Conservation (phyloP, 2,797 vertebrate species). For the Xerus rutilus region DNA sequence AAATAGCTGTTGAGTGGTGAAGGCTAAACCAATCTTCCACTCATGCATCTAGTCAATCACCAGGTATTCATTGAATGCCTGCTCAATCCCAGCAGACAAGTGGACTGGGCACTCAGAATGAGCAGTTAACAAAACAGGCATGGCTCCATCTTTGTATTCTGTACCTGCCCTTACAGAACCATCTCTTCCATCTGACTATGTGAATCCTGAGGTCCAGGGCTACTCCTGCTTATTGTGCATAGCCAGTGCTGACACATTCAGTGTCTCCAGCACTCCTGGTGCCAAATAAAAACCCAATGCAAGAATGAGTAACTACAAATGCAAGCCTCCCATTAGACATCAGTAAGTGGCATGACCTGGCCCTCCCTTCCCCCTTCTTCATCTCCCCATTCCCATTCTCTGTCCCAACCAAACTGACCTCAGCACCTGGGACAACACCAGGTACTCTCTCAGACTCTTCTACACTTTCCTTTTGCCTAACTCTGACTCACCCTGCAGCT, state of each 20-base stretch:
- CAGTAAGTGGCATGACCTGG: not conserved
- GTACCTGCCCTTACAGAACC: accelerated
- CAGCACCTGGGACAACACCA: not conserved
- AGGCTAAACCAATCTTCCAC: not conserved
- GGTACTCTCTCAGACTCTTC: not conserved
- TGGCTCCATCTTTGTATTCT: not conserved
- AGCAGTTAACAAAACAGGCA: not conserved
- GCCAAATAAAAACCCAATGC: not conserved
- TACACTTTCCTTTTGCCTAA: not conserved
- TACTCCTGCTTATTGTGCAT: not conserved
- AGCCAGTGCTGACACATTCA: not conserved
- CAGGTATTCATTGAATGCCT: not conserved
- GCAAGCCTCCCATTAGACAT: not conserved
- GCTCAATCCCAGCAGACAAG: not conserved
- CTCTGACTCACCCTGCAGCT: not conserved
- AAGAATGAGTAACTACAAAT: not conserved
- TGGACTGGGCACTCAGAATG: too few relatives aligned
- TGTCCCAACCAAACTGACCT: not conserved
- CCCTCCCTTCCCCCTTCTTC: not conserved
- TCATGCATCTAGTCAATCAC: not conserved
- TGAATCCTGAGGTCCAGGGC: not conserved
- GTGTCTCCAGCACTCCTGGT: not conserved
- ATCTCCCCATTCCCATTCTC: not conserved
- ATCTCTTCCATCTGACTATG: not conserved
- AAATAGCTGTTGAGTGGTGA: not conserved